Evolutionary conservation across 2,888 invertebrate species (phyloP), one percentile per base, ranked within the genome.

Genomic region (Mallateleia sp.): DNA sequence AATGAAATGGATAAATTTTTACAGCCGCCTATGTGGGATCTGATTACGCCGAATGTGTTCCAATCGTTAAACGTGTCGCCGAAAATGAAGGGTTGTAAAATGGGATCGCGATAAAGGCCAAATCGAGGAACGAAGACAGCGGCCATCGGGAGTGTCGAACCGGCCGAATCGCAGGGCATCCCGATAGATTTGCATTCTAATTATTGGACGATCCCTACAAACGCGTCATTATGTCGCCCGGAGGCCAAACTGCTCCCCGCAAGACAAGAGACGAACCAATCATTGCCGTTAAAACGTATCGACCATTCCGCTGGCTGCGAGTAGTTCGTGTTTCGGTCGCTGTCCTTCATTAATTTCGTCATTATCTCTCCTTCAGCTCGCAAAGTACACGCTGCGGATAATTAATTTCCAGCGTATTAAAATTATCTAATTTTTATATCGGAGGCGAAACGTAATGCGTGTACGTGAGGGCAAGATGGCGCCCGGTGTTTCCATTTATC

Each of bases 131-230:
- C 84, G 72, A 78, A 72, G 78, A 79, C 74, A 74, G 72, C 66
- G 62, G 67, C 85, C 74, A 74, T 85, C 80, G 75, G 11, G 22
- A 58, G 74, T 58, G 74, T 77, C 74, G 58, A 74, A 74, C 56
- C 66, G 74, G 81, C 42, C 64, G 71, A 58, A 62, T 64, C 47
- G 54, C 20, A 47, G 34, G 71, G 60, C 74, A 67, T 62, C 64
- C 74, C 52, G 56, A 52, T 67, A 62, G 77, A 87, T 82, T 81
- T 88, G 81, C 74, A 84, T 87, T 79, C 82, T 82, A 85, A 88
- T 85, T 88, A 85, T 82, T 82, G 71, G 78, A 47, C 78, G 79
- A 69, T 71, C 66, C 72, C 82, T 58, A 78, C 81, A 81, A 81
- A 78, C 80, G 81, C 69, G 72, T 82, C 64, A 78, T 88, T 81